These are phyloP conservation scores for Sarcophaga rosellei DNA, from an alignment of 2,888 invertebrate genomes.

Conservation along the genomic window DNA sequence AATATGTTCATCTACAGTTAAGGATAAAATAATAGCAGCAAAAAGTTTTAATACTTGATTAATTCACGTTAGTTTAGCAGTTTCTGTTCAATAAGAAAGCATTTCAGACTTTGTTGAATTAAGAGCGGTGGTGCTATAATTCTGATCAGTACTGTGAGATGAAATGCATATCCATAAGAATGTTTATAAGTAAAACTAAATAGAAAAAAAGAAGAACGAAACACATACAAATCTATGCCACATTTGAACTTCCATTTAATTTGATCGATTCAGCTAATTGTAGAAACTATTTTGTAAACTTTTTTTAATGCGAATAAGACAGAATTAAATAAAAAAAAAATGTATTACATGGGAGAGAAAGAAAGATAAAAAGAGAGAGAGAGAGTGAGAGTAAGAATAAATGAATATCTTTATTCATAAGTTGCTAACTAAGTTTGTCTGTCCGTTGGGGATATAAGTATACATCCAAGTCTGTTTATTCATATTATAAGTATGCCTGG, in stretches of 20 bases:
- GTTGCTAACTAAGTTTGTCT: slow-evolving; percentile 38
- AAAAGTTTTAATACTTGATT: no score
- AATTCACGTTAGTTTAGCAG: no score
- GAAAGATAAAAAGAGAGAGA: slow-evolving; percentile 49
- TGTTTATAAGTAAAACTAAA: neutral
- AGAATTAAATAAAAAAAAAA: neutral
- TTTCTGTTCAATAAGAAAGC: no score
- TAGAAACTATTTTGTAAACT: slow-evolving; percentile 48
- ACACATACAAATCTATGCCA: slow-evolving; percentile 44
- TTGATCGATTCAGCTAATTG: slow-evolving; percentile 71
- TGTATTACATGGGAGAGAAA: neutral
- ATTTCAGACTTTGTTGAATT: no score
- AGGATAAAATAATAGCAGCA: no score
- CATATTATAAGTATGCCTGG: neutral
- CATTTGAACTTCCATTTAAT: slow-evolving; percentile 67
- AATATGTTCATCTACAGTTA: no score
- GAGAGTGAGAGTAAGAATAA: neutral
- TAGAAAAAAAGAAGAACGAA: neutral
- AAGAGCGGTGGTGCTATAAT: no score
- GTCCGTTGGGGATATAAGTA: neutral
- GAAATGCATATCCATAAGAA: neutral
- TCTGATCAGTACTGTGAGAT: no score
- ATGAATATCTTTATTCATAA: slow-evolving; percentile 40
- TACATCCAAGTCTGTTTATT: slow-evolving; percentile 1
- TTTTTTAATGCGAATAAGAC: slow-evolving; percentile 12